These are phyloP conservation scores for Rhodinocichla rosea DNA, from an alignment of 2,113 vertebrate species.

Conservation along the genomic window DNA sequence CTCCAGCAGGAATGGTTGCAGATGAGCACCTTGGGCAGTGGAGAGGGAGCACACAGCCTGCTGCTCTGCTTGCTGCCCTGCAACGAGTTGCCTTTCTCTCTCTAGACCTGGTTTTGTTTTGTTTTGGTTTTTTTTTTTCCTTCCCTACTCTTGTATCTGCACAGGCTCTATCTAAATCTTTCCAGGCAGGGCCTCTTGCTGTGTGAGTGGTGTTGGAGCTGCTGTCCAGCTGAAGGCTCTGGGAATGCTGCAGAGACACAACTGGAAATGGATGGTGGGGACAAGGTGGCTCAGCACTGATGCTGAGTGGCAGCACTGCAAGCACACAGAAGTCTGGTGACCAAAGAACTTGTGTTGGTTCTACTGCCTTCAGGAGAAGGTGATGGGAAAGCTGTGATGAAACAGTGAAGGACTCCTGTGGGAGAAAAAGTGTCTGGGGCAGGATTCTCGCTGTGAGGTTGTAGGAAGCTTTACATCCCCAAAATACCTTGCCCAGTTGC, in stretches of 20 bases:
- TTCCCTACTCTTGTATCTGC: background rate
- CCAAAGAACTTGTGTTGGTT: background rate
- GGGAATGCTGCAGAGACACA: background rate
- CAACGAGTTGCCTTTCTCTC: background rate
- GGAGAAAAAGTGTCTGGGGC: background rate
- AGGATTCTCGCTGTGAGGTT: background rate
- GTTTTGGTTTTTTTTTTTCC: too few species aligned
- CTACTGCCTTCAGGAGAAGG: background rate
- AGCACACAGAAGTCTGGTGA: background rate
- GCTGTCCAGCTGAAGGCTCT: background rate
- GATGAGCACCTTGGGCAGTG: background rate
- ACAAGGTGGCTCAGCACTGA: background rate
- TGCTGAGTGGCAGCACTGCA: background rate
- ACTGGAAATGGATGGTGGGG: fast-evolving
- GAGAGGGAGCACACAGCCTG: background rate
- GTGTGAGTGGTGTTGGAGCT: background rate
- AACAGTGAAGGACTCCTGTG: background rate
- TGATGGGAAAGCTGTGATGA: background rate
- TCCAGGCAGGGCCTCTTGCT: background rate
- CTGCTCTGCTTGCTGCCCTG: background rate
- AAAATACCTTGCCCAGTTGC: background rate
- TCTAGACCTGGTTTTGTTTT: background rate
- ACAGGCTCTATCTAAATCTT: background rate
- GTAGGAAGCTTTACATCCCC: background rate
- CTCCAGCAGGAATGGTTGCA: background rate